A percentile compares a stretch with the other conserved stretches of the same genome.
Conservation (phyloP, 1,140 invertebrate genomes). For the Nephila pilipes region DNA sequence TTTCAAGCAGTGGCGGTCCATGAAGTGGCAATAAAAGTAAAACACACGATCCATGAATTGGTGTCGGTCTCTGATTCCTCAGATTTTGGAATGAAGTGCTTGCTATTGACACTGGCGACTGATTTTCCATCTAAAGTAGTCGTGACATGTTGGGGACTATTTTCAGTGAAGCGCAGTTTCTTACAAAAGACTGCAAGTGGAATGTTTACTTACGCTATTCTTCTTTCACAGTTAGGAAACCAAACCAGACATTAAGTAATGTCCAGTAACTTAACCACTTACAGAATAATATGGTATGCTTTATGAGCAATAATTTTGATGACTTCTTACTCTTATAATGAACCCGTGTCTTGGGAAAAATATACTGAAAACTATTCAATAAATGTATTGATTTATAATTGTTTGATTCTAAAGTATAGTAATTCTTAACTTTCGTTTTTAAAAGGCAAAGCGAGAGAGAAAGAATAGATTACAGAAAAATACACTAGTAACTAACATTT, state of each 20-base stretch:
- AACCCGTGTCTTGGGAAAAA: too few species aligned
- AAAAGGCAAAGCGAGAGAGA: too few species aligned
- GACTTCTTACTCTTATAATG: too few species aligned
- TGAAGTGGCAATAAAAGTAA: conserved; percentile 15
- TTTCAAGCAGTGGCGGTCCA: conserved; percentile 1
- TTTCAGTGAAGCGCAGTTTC: conserved; percentile 17
- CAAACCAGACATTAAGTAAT: not conserved
- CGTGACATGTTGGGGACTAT: not conserved
- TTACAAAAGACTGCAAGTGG: conserved; percentile 15
- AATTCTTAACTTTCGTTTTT: too few species aligned
- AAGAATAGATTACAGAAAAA: too few species aligned
- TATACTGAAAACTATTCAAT: too few species aligned
- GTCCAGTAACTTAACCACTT: too few species aligned
- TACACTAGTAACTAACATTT: too few species aligned
- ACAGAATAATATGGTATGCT: too few species aligned
- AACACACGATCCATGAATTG: not conserved
- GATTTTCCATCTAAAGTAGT: conserved; percentile 18
- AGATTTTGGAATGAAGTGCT: not conserved
- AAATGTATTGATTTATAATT: too few species aligned
- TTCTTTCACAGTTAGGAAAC: conserved; percentile 35
- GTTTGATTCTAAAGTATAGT: too few species aligned
- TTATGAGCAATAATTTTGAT: too few species aligned
- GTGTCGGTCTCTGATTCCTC: not conserved
- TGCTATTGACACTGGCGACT: not conserved
- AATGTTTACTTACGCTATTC: conserved; percentile 48